Evolutionary conservation across 2,797 vertebrate species (phyloP), one percentile per base, ranked within the genome.

Genomic region (Cryptoprocta ferox): DNA sequence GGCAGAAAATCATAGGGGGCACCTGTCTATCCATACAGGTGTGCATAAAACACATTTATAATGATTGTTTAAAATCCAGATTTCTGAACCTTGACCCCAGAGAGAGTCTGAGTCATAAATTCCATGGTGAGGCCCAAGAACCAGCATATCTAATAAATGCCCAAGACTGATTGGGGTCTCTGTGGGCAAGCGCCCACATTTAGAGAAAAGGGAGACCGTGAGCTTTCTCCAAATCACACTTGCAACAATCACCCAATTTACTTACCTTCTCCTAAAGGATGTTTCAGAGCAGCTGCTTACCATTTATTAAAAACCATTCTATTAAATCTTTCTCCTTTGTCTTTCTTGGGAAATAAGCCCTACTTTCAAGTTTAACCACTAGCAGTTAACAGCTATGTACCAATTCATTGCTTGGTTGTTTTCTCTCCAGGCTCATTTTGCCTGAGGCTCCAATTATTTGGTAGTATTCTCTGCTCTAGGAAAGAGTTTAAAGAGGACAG

Each of bases 321-420:
- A 30, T 84, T 85, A 83, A 90, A 15, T 78, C 24, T n/a, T 50
- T 80, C 30, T 45, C 16, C 45, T 95, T 61, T 87, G 59, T 87
- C 65, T 91, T 92, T 85, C 91, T 70, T 70, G 35, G 59, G 56
- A 95, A 90, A 93, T 91, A 73, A 95, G 66, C 30, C 63, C 91
- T 90, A 56, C 28, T 84, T 84, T 88, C 75, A 70, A 63, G 30
- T 65, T 59, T 89, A 68, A 86, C 61, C 66, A 68, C 24, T 83
- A n/a, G 50, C 42, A 48, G 18, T 85, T 66, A 65, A 37, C 14
- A 59, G 35, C 37, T 75, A 3, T 42, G 30, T 78, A 68, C 15
- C 48, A 1, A 26, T 79, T 63, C 61, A 4, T 50, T 93, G 32
- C 35, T 81, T 14, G 26, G 28, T 39, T 70, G 35, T n/a, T 35